Percentiles rank a stretch among this genome's conserved stretches.
phyloP scores from a whole-genome alignment of 2,797 vertebrate species.

The Arrhamphus sclerolepis region DNA sequence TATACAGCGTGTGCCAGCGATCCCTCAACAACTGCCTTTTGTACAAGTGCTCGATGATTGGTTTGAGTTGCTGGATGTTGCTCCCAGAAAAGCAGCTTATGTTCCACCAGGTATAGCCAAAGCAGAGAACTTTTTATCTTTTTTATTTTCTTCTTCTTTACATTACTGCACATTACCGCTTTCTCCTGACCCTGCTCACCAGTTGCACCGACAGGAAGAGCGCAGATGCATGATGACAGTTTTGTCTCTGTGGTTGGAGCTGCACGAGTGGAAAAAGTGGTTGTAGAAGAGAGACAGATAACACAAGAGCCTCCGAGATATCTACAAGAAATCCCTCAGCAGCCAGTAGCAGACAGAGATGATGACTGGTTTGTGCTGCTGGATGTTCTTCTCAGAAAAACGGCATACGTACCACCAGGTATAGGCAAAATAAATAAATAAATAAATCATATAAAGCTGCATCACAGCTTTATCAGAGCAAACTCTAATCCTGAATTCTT shows the following conservation, averaged over 20 bases:
- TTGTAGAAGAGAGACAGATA: slow-evolving; percentile 41
- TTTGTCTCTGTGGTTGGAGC: slow-evolving; percentile 17
- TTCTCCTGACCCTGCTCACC: slow-evolving; percentile 32
- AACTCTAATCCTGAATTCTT: slow-evolving; percentile 8
- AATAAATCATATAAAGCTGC: no score
- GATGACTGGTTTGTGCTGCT: slow-evolving; percentile 71
- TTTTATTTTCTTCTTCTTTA: slow-evolving; percentile 7
- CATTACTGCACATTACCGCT: neutral
- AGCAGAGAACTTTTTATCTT: neutral
- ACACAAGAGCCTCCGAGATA: slow-evolving; percentile 10
- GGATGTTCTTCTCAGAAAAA: slow-evolving; percentile 48
- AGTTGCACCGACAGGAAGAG: slow-evolving; percentile 38
- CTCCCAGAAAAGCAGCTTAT: slow-evolving; percentile 35
- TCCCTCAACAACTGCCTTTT: neutral
- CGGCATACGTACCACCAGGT: slow-evolving; percentile 55
- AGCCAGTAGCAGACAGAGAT: slow-evolving; percentile 12
- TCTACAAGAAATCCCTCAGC: slow-evolving; percentile 18
- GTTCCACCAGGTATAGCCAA: slow-evolving; percentile 58
- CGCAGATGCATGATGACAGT: slow-evolving; percentile 12
- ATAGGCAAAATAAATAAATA: no score
- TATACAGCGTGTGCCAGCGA: neutral
- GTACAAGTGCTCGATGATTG: slow-evolving; percentile 62
- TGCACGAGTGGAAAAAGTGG: slow-evolving; percentile 28
- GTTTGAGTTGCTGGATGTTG: slow-evolving; percentile 61
- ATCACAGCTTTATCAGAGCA: slow-evolving; percentile 13